Evolutionary conservation across 2,113 vertebrate species (phyloP).

Genomic region (Microtus richardsoni): DNA sequence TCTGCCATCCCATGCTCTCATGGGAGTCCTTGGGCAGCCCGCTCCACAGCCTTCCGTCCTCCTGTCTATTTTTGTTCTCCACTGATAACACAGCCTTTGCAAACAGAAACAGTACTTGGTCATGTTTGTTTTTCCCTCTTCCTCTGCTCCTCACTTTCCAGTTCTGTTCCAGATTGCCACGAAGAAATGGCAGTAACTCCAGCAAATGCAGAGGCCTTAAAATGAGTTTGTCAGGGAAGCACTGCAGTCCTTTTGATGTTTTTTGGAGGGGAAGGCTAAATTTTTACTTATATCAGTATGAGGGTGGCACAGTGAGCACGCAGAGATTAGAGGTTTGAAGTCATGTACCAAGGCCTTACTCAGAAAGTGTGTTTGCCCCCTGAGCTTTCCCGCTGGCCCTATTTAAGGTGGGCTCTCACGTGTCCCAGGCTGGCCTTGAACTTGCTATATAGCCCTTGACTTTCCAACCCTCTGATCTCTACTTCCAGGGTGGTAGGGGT

Average conservation of each 20-base stretch:
- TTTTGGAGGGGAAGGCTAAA: background rate
- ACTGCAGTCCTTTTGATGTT: background rate
- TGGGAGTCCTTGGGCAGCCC: fast-evolving
- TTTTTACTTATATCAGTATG: background rate
- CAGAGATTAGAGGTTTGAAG: background rate
- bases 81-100: background rate
- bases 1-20: fast-evolving
- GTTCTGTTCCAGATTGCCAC: background rate
- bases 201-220: background rate
- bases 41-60: background rate
- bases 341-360: background rate
- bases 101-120: background rate
- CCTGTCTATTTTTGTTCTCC: background rate
- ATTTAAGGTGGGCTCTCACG: background rate
- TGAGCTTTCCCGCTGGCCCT: background rate
- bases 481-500: background rate
- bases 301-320: background rate
- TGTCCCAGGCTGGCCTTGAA: background rate
- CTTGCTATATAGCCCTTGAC: background rate
- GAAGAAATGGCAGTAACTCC: background rate
- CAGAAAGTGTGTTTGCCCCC: background rate
- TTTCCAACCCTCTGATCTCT: background rate
- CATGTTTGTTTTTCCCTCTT: background rate
- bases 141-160: background rate
- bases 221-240: background rate